Base-by-base conservation (phyloP, 2,113 vertebrate genomes). In the Sprattus sprattus region DNA sequence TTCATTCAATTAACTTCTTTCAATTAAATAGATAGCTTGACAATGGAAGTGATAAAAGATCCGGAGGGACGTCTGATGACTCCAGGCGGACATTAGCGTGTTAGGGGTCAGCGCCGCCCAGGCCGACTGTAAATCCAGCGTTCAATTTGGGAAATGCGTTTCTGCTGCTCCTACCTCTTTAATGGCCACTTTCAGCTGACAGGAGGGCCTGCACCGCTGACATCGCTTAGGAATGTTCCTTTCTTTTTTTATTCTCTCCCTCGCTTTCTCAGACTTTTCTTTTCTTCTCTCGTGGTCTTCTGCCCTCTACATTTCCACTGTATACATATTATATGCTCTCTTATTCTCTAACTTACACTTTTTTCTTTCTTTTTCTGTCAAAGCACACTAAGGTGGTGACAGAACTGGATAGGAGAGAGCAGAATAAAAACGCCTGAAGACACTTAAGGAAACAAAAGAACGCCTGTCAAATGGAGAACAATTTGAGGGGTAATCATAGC, bases 1-100 rank as follows among this genome's bases (percentile, higher is more conserved):
- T 99, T 99, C 98, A 99, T 99, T 99, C 98, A 99, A 99, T 99
- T 99, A 99, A 98, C 98, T 99, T 99, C 98, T 98, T 99, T 98
- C 97, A 97, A 99, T 99, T 99, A 99, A 99, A 99, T 97, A 98
- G 98, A 99, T 98, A 98, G 98, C 97, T 97, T 96, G 97, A 99
- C 97, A 99, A 99, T 97, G 96, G 98, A 95, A 95, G 97, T 97
- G 97, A 99, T 98, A 97, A 97, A 99, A 96, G 96, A 97, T 96
- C 96, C 93, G 88, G 92, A 97, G 96, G 96, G 96, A 96, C 94
- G 94, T 96, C 96, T 96, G 97, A 96, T 97, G 96, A 97, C 97
- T 97, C 95, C 90, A 95, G 94, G 94, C 93, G 96, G 97, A 96
- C 98, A 98, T 98, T 97, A 99, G 96, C 91, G 97, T 93, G 96